Percentiles rank a stretch among this genome's conserved stretches.
Conservation (phyloP, 2,888 invertebrate species). For the Hypomecis atomaria region DNA sequence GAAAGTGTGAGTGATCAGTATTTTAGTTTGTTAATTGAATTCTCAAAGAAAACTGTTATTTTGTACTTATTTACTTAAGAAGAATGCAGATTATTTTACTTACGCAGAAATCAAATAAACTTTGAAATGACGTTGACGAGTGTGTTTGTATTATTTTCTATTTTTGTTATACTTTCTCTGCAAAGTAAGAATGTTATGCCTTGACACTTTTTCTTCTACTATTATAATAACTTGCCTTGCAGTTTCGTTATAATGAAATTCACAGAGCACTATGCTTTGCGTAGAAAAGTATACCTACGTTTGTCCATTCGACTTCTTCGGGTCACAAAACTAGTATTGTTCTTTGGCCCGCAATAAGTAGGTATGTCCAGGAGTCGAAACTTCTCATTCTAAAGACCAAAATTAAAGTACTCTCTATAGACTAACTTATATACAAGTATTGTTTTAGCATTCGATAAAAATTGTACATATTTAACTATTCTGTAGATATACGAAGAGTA, state of each 20-base stretch:
- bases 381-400: constrained; percentile 20
- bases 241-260: neutral
- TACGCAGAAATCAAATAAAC: constrained; percentile 12
- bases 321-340: neutral
- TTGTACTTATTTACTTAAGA: neutral
- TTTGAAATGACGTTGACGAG: neutral
- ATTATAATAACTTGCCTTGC: neutral
- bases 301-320: too few species aligned
- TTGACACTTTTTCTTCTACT: neutral
- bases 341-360: neutral
- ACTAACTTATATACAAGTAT: constrained; percentile 18
- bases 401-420: constrained; percentile 24
- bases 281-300: constrained; percentile 2
- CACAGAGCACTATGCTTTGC: constrained; percentile 26
- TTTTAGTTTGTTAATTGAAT: neutral
- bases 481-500: constrained; percentile 34
- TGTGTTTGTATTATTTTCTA: constrained; percentile 28
- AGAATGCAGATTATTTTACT: constrained; percentile 2
- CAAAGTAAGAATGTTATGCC: neutral
- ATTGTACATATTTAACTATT: constrained; percentile 35
- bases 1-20: constrained; percentile 15
- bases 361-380: neutral
- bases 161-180: constrained; percentile 1
- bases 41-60: constrained; percentile 1
- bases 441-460: constrained; percentile 15